Conservation (phyloP, 2,888 invertebrate species). For the Germaria angustata region DNA sequence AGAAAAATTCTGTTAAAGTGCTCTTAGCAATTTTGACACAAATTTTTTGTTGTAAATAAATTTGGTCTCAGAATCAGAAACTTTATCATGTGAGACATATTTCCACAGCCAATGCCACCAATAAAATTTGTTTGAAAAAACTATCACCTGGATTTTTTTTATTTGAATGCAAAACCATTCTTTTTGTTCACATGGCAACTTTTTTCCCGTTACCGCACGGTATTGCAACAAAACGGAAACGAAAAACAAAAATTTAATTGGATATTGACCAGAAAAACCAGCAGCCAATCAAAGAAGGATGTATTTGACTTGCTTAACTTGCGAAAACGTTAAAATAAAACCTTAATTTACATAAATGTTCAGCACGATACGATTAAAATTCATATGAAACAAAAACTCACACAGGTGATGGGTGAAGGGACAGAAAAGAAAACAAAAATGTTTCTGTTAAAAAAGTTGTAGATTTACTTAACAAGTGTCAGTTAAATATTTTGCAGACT, state of each 20-base stretch:
- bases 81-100: too few relatives aligned
- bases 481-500: slow-evolving; percentile 8
- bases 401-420: not conserved
- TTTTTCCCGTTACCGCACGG: not conserved
- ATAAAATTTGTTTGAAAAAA: too few relatives aligned
- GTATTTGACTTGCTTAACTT: not conserved
- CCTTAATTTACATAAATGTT: slow-evolving; percentile 17
- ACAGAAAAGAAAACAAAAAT: slow-evolving; percentile 10
- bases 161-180: too few relatives aligned
- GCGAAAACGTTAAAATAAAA: not conserved
- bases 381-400: not conserved
- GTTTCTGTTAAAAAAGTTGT: not conserved
- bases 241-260: slow-evolving; percentile 20
- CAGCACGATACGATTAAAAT: not conserved
- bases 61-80: too few relatives aligned
- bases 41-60: too few relatives aligned
- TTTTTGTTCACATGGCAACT: too few relatives aligned
- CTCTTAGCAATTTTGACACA: too few relatives aligned
- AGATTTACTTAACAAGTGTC: slow-evolving; percentile 35
- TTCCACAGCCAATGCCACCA: too few relatives aligned
- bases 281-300: not conserved
- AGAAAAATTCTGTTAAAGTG: too few relatives aligned
- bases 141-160: too few relatives aligned
- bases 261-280: slow-evolving; percentile 21
- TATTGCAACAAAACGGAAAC: not conserved